Percentiles rank a stretch among this genome's conserved stretches.
Conservation (phyloP, 2,888 invertebrate genomes). For the Furcula furcula region DNA sequence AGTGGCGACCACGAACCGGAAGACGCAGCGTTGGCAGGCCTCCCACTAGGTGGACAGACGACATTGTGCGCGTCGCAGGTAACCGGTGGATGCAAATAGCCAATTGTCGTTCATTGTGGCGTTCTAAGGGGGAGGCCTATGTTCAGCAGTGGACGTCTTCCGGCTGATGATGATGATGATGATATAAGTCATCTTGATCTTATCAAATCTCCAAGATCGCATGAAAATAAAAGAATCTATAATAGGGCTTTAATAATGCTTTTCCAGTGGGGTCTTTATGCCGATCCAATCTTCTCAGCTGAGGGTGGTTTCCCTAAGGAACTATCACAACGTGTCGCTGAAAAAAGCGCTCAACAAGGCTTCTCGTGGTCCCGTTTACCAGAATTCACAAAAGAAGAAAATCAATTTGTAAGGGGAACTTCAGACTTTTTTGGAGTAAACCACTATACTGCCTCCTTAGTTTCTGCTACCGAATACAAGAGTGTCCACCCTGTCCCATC, state of each 20-base stretch:
- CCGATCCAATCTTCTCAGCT: conserved; percentile 66
- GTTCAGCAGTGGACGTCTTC: too few relatives aligned
- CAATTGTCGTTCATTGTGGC: too few relatives aligned
- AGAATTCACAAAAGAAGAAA: conserved; percentile 63
- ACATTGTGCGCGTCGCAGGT: too few relatives aligned
- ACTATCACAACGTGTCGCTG: conserved; percentile 44
- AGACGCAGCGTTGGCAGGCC: too few relatives aligned
- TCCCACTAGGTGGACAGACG: too few relatives aligned
- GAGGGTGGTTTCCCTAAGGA: conserved; percentile 72
- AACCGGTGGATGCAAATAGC: too few relatives aligned
- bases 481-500: conserved; percentile 4
- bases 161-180: too few relatives aligned
- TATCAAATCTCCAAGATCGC: too few relatives aligned
- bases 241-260: background rate
- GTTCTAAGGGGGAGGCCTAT: too few relatives aligned
- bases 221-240: too few relatives aligned
- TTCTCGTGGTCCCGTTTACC: conserved; percentile 65
- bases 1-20: too few relatives aligned
- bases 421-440: conserved; percentile 82
- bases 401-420: conserved; percentile 44
- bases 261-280: conserved; percentile 60
- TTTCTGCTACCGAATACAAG: conserved; percentile 32
- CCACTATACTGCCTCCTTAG: conserved; percentile 79
- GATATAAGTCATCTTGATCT: too few relatives aligned
- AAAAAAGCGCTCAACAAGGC: conserved; percentile 65